Percentiles rank a stretch among this genome's conserved stretches.
Evolutionary conservation across 1,140 invertebrate genomes (phyloP).

Genomic region (Luehdorfia chinensis): DNA sequence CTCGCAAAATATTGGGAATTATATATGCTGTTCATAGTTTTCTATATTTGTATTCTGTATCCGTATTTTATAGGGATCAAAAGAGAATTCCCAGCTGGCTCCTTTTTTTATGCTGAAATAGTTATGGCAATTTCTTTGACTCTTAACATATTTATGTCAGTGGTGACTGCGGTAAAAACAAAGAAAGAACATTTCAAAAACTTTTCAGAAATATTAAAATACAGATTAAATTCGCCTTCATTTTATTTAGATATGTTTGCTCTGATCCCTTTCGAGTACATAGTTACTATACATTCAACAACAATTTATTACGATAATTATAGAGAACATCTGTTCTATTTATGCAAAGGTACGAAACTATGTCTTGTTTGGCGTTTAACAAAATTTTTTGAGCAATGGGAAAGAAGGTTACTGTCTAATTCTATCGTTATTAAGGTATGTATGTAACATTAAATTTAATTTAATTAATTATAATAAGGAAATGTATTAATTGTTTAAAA

Average conservation of each 20-base stretch:
- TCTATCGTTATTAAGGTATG: slow-evolving; percentile 55
- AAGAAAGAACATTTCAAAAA: slow-evolving; percentile 59
- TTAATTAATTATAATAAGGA: slow-evolving; percentile 3
- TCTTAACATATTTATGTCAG: slow-evolving; percentile 48
- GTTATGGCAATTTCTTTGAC: slow-evolving; percentile 50
- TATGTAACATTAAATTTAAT: too few relatives aligned
- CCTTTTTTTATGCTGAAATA: slow-evolving; percentile 50
- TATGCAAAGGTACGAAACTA: slow-evolving; percentile 62
- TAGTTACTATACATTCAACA: slow-evolving; percentile 52
- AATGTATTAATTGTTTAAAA: slow-evolving; percentile 9
- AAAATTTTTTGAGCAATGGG: slow-evolving; percentile 60
- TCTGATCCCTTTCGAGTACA: slow-evolving; percentile 65
- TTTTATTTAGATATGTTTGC: slow-evolving; percentile 68
- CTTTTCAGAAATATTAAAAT: slow-evolving; percentile 48
- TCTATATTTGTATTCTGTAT: slow-evolving; percentile 53
- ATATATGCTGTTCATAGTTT: slow-evolving; percentile 51
- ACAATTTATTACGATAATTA: slow-evolving; percentile 49
- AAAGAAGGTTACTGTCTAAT: slow-evolving; percentile 53
- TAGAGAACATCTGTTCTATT: slow-evolving; percentile 58
- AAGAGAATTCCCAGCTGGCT: slow-evolving; percentile 44
- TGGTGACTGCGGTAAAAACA: slow-evolving; percentile 56
- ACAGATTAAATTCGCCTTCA: slow-evolving; percentile 59
- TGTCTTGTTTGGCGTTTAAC: slow-evolving; percentile 64
- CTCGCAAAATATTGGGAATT: slow-evolving; percentile 61
- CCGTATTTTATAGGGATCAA: slow-evolving; percentile 61